phyloP scores from a whole-genome alignment of 30 jellyfish, hydroid and myxozoan genomes.

The Aurelia aurita complex sp. Pacific region DNA sequence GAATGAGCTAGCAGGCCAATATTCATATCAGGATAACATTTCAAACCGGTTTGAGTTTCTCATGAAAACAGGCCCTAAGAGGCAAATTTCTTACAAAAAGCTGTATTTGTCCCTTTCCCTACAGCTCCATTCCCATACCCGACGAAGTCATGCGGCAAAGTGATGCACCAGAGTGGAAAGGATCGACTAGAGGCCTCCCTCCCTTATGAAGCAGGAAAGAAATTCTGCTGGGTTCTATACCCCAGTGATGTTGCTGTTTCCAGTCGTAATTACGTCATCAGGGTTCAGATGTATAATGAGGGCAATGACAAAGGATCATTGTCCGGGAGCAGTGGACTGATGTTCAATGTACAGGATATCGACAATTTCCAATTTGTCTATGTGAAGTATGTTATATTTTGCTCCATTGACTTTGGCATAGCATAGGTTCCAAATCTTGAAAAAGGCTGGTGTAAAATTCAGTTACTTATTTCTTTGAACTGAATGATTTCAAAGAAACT shows the following conservation, averaged over 20 bases:
- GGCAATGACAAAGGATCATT: background rate
- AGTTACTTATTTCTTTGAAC: too few relatives aligned
- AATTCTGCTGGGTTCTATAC: slow-evolving; percentile 12
- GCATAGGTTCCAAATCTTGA: too few relatives aligned
- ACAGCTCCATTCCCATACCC: slow-evolving; percentile 8
- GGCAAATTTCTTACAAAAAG: too few relatives aligned
- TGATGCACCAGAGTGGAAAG: background rate
- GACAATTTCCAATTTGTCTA: slow-evolving; percentile 13
- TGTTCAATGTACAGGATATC: slow-evolving; percentile 29
- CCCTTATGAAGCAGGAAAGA: slow-evolving; percentile 13
- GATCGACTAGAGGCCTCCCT: slow-evolving; percentile 23
- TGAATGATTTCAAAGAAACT: too few relatives aligned
- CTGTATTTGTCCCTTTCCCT: too few relatives aligned
- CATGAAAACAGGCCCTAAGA: too few relatives aligned
- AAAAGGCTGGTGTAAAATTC: too few relatives aligned
- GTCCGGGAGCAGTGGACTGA: slow-evolving; percentile 9
- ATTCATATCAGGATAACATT: too few relatives aligned
- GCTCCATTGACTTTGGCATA: too few relatives aligned
- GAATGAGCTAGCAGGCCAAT: too few relatives aligned
- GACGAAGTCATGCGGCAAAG: slow-evolving; percentile 13
- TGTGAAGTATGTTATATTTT: background rate
- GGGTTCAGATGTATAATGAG: slow-evolving; percentile 16
- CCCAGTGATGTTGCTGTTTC: background rate
- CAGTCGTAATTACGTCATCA: slow-evolving; percentile 16
- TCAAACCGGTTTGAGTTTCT: too few relatives aligned